Evolutionary conservation across 2,113 vertebrate genomes (phyloP).

Genomic region (Oncorhynchus tshawytscha): DNA sequence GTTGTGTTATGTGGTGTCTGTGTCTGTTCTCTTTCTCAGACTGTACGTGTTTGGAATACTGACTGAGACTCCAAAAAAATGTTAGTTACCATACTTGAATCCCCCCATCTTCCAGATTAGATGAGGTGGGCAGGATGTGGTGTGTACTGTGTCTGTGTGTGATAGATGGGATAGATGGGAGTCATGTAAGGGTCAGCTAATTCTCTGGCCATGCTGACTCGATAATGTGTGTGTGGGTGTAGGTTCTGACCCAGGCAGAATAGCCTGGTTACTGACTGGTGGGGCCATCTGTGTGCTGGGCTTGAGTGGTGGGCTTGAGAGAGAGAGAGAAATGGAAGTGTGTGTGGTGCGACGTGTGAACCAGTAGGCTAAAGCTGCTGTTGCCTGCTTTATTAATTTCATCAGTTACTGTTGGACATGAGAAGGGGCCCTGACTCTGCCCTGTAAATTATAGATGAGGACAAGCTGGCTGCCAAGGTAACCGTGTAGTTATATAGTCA

Average conservation of each 20-base stretch:
- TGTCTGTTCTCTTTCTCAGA: not conserved
- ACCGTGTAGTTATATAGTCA: conserved; percentile 15
- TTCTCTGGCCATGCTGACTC: not conserved
- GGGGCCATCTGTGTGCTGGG: not conserved
- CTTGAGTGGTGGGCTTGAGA: not conserved
- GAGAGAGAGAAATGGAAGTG: not conserved
- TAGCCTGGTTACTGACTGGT: not conserved
- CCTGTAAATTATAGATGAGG: no score
- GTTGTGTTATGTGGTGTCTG: conserved; percentile 20
- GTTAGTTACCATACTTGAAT: no score
- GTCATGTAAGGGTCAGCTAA: not conserved
- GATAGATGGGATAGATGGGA: not conserved
- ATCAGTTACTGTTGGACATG: no score
- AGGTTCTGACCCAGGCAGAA: not conserved
- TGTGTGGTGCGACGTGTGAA: no score
- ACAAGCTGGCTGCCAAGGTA: conserved; percentile 49
- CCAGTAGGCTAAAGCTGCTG: no score
- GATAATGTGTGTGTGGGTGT: not conserved
- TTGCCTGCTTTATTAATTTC: no score
- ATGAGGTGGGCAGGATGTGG: not conserved
- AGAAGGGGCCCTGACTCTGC: no score
- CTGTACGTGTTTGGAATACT: no score
- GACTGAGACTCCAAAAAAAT: no score
- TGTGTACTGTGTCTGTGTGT: not conserved
- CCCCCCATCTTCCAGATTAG: no score